phyloP scores from a whole-genome alignment of 2,888 invertebrate genomes.

The Drosophila histrio region DNA sequence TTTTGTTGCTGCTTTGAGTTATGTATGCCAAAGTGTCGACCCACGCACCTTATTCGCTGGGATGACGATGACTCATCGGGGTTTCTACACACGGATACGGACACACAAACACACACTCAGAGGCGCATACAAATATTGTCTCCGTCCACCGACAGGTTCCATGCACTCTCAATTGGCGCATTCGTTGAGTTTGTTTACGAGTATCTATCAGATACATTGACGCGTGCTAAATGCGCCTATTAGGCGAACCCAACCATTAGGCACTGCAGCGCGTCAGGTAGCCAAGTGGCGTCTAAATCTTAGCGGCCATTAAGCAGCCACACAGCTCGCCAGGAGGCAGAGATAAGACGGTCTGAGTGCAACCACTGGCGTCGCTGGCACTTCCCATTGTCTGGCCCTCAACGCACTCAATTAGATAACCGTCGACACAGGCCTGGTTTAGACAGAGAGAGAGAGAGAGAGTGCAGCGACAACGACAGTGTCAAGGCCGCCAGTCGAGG shows the following conservation, averaged over 20 bases:
- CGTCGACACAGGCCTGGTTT: neutral
- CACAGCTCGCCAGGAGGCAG: slow-evolving; percentile 16
- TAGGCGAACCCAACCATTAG: slow-evolving; percentile 52
- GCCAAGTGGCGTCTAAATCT: slow-evolving; percentile 45
- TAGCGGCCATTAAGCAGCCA: slow-evolving; percentile 45
- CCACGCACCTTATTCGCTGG: slow-evolving; percentile 47
- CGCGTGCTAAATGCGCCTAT: slow-evolving; percentile 75
- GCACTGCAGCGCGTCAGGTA: slow-evolving; percentile 36
- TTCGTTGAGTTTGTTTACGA: slow-evolving; percentile 16
- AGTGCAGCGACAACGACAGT: neutral
- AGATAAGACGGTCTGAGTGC: slow-evolving; percentile 73
- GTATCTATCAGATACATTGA: slow-evolving; percentile 27
- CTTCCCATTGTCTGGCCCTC: slow-evolving; percentile 61
- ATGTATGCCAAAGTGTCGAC: slow-evolving; percentile 65
- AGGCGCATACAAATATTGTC: slow-evolving; percentile 26
- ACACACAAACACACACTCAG: slow-evolving; percentile 12
- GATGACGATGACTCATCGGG: slow-evolving; percentile 81
- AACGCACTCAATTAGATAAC: slow-evolving; percentile 58
- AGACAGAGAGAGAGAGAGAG: too few relatives aligned
- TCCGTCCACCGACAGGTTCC: slow-evolving; percentile 43
- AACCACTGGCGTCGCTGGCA: slow-evolving; percentile 60
- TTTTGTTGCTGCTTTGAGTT: slow-evolving; percentile 33
- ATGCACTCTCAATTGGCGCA: slow-evolving; percentile 41
- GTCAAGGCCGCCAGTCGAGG: slow-evolving; percentile 51
- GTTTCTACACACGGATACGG: slow-evolving; percentile 76